Base-by-base conservation (phyloP, 53 echinoderm and acorn worm species). In the Actinopyga echinites region DNA sequence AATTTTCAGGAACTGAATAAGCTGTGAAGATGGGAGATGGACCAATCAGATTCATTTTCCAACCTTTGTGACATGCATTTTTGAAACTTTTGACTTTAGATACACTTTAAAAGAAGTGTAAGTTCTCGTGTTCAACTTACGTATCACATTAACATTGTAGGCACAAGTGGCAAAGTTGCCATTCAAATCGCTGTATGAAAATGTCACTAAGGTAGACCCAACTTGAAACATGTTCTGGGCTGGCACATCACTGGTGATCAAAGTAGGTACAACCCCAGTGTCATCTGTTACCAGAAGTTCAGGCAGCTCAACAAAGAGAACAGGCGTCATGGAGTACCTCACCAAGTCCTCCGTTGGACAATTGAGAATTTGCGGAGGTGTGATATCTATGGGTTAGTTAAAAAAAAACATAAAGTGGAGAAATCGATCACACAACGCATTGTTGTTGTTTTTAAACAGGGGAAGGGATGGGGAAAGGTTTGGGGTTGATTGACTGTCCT, bases 281-380 rank as follows among this genome's bases (percentile, higher is more conserved):
- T 77, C 77, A 30, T 77, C 77, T 2, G 56, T 77, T 0, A 54
- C 77, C 30, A 19, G 77, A 15, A 77, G 56, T 20, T 29, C 56
- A 32, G 77, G 77, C 53, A 77, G 56, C 11, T 56, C 56, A 30
- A 77, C 77, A 30, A 77, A 30, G 30, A 33, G 55, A 28, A 29
- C 8, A 20, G 44, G 55, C 8, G 29, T 29, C 20, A 52, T 77
- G 54, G 77, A 21, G 32, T 52, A 56, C 12, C 28, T 28, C 1
- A 17, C 31, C 4, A 77, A n/a, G 22, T 8, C 77, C 21, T 54
- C 77, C 10, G 33, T 2, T 13, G 77, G 77, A 30, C 77, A 77
- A 55, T 77, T 77, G 77, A 56, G 29, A 24, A 77, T 55, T 56
- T 54, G 54, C 30, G 77, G 77, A 15, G 54, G 31, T 24, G 77